Conservation (phyloP, 2,113 vertebrate species). For the Sclerurus mexicanus region DNA sequence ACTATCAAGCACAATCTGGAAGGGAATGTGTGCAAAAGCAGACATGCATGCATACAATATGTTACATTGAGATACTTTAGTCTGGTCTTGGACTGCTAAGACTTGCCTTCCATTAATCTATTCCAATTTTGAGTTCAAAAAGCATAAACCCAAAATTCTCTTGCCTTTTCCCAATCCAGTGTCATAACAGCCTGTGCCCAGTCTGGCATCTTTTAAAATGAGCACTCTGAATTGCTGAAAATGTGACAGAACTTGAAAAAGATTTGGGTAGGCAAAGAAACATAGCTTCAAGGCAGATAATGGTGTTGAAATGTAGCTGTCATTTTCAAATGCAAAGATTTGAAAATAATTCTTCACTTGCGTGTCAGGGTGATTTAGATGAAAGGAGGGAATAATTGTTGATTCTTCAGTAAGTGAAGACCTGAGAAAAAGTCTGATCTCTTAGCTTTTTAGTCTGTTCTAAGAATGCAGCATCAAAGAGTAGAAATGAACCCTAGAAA, state of each 20-base stretch:
- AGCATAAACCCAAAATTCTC: background rate
- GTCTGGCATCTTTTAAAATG: background rate
- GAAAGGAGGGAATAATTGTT: background rate
- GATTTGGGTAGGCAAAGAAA: background rate
- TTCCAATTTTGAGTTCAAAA: background rate
- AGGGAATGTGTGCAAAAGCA: background rate
- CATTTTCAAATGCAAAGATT: conserved; percentile 8
- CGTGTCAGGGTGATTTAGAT: background rate
- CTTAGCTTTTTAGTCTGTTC: background rate
- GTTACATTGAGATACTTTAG: background rate
- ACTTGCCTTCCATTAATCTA: background rate
- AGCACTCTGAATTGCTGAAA: background rate
- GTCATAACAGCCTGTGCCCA: background rate
- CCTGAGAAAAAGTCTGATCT: background rate
- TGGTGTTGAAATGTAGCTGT: background rate
- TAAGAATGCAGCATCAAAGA: background rate
- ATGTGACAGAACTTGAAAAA: background rate
- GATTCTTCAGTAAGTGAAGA: background rate
- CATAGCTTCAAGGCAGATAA: background rate
- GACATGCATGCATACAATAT: background rate
- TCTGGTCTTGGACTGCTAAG: background rate
- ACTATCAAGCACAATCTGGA: background rate
- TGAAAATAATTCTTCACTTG: conserved; percentile 14
- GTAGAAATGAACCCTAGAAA: background rate
- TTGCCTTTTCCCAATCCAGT: background rate